These are phyloP conservation scores for Odocoileus hemionus DNA, from an alignment of 2,113 vertebrate genomes.

Conservation along the genomic window DNA sequence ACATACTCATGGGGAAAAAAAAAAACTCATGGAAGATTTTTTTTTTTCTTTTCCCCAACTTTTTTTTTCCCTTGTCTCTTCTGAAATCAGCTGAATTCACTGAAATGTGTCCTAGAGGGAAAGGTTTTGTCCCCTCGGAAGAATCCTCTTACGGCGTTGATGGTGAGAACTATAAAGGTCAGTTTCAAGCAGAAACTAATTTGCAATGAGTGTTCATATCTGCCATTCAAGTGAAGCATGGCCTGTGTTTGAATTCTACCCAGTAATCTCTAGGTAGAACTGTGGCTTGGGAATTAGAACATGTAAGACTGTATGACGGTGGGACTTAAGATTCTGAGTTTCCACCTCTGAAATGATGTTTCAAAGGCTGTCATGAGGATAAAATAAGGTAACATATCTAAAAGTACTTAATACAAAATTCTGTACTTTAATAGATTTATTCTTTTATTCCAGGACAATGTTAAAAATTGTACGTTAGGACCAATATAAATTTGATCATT, in stretches of 20 bases:
- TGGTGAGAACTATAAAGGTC: slow-evolving; percentile 87
- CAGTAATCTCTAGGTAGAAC: not conserved
- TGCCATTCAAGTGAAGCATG: not conserved
- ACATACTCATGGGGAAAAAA: not conserved
- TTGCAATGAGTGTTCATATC: slow-evolving; percentile 25
- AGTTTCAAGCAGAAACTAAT: slow-evolving; percentile 41
- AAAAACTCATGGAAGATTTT: not conserved
- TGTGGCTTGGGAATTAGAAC: not conserved
- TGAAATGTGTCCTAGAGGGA: slow-evolving; percentile 93
- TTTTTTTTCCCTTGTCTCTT: not conserved
- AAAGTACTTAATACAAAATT: not conserved
- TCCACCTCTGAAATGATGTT: not conserved
- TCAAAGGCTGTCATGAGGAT: not conserved
- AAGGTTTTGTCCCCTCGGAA: slow-evolving; percentile 88
- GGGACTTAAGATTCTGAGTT: not conserved
- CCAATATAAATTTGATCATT: not conserved
- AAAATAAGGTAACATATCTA: not conserved
- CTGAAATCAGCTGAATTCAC: slow-evolving; percentile 89
- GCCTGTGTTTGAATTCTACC: not conserved
- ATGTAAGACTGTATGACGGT: not conserved
- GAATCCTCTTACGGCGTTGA: slow-evolving; percentile 81
- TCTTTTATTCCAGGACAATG: not conserved
- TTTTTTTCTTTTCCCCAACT: slow-evolving; percentile 1
- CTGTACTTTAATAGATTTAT: not conserved
- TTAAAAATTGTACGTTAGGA: not conserved